Evolutionary conservation across 2,888 invertebrate genomes (phyloP), one percentile per base, ranked within the genome.

Genomic region (Sicus ferrugineus): DNA sequence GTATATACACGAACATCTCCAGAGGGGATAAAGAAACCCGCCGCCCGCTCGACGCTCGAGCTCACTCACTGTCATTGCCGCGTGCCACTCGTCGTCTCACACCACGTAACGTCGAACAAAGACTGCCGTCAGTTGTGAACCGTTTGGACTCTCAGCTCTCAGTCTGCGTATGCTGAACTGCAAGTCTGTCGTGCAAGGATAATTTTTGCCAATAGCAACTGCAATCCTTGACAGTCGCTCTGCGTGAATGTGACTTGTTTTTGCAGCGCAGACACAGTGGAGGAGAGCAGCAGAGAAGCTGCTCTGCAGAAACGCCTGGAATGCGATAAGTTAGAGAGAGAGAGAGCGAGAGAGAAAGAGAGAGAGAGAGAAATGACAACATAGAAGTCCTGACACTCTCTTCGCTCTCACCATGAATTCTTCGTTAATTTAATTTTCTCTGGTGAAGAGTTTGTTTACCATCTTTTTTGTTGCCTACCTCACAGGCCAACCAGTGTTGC

Each of bases 141-240:
- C 56, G 56, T 26, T 26, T 26, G 16, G 34, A 52, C 16, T 54
- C n/a, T n/a, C n/a, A n/a, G n/a, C n/a, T n/a, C n/a, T n/a, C n/a
- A n/a, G 54, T 16, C 52, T 34, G 21, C 42, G 34, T 30, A 21
- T 48, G 48, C 50, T 61, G 16, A 26, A 26, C 46, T 61, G 42
- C 38, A n/a, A n/a, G 26, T 61, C 34, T 46, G n/a, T n/a, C 30
- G 52, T 31, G 52, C 28, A 79, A 77, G 75, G 74, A 72, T 70
- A 70, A 54, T 58, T 63, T 38, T 61, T 64, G 56, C 70, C 52
- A 61, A 69, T 62, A 68, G 66, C 70, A 65, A 70, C 38, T 66
- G 28, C 73, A 78, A 81, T 79, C 81, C 80, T 81, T 81, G 79
- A 77, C 79, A 79, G 76, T 79, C 74, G 70, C 66, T 69, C 69